A percentile compares a stretch with the other conserved stretches of the same genome.
These are phyloP conservation scores for Catagonus wagneri DNA, from an alignment of 2,113 vertebrate genomes.

Conservation along the genomic window DNA sequence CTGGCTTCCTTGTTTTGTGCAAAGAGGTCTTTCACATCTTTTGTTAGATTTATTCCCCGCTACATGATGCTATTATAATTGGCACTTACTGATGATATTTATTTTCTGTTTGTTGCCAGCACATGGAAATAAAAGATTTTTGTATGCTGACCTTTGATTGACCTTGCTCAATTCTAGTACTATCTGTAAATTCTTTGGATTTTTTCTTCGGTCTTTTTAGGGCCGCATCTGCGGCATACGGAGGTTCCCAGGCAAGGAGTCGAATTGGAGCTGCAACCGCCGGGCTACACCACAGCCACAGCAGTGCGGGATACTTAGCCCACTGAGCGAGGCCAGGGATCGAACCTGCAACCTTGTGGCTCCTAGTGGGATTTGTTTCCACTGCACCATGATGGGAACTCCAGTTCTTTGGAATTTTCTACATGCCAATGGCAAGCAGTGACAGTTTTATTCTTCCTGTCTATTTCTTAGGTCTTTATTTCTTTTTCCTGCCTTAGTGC, in stretches of 20 bases:
- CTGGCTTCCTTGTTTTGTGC: accelerated
- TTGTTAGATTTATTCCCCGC: neutral
- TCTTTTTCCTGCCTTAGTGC: neutral
- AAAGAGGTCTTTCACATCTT: neutral
- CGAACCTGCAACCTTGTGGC: too few species aligned
- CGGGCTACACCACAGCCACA: too few species aligned
- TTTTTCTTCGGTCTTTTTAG: too few species aligned
- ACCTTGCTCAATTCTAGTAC: neutral
- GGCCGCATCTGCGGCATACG: too few species aligned
- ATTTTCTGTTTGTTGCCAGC: neutral
- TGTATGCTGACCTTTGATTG: neutral
- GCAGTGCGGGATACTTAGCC: too few species aligned
- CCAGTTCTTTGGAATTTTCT: neutral
- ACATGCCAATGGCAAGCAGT: neutral
- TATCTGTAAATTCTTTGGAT: neutral
- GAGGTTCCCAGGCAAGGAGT: too few species aligned
- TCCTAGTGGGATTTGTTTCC: too few species aligned
- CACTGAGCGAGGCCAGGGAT: too few species aligned
- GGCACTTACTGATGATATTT: neutral
- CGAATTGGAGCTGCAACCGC: too few species aligned
- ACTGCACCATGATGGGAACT: too few species aligned
- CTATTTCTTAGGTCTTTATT: neutral
- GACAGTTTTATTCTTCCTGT: neutral
- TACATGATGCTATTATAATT: neutral
- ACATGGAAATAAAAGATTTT: neutral